Evolutionary conservation across 1,140 invertebrate species (phyloP).

Genomic region (Rhopalosiphum padi): DNA sequence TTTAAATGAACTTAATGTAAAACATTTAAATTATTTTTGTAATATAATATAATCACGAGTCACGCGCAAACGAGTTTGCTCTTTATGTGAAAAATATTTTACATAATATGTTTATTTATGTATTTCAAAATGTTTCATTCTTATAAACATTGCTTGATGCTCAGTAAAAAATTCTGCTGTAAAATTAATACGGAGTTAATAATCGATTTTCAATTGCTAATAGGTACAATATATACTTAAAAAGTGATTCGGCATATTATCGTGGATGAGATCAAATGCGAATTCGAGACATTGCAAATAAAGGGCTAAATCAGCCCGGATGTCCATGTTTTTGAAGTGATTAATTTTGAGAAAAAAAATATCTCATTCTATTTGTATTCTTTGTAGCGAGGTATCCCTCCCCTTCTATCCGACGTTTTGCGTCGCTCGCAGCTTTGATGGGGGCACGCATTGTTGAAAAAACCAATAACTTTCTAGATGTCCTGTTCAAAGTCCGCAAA

Average conservation of each 20-base stretch:
- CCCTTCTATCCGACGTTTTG: not conserved
- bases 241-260: not conserved
- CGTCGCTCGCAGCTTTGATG: not conserved
- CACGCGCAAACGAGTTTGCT: not conserved
- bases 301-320: not conserved
- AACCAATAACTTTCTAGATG: not conserved
- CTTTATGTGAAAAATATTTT: not conserved
- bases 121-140: not conserved
- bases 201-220: not conserved
- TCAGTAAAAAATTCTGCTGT: not conserved
- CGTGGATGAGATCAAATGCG: not conserved
- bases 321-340: not conserved
- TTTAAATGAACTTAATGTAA: not conserved
- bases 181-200: not conserved
- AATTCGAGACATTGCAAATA: not conserved
- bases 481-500: not conserved
- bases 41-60: not conserved
- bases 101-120: not conserved
- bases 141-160: not conserved
- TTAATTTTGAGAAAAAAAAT: not conserved
- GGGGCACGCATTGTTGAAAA: not conserved
- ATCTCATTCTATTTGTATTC: not conserved
- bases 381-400: not conserved
- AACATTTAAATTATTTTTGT: not conserved
- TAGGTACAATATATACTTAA: not conserved